Evolutionary conservation across 1,140 invertebrate species (phyloP), one percentile per base, ranked within the genome.

Genomic region (Leptinotarsa undecemlineata): DNA sequence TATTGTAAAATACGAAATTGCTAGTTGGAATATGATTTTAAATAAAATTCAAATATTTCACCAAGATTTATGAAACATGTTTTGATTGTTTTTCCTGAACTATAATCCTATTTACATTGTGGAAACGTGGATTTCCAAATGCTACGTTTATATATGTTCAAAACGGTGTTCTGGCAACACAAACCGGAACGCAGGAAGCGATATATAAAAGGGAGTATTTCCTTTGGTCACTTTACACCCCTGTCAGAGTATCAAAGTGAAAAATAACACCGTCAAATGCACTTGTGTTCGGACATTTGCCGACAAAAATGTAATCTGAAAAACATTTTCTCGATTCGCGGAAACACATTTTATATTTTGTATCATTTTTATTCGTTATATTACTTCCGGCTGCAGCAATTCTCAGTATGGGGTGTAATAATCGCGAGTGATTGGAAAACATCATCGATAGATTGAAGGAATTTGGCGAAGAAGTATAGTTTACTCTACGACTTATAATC

Each of bases 191-290:
- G 21, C 48, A 19, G 57, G 21, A 60, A 71, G 21, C 48, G 21
- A 71, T 71, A 72, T 74, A 74, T 72, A 74, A 77, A 74, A 73
- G 72, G 76, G 69, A 73, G 47, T 15, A 21, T 78, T 77, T 80
- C 77, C 78, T 81, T 78, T 79, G 80, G 80, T 81, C 80, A 81
- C 74, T 81, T 80, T 77, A 76, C 80, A 78, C 80, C 80, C 80
- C 79, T 76, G 80, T 81, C 80, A 80, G 80, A 81, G 80, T 79
- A 80, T 81, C 80, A 78, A 80, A 81, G 76, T 81, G 80, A 81
- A 81, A 81, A 81, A 81, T 81, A 77, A 74, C 80, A 79, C 79
- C 80, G 80, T 80, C 80, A 81, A 73, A 73, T 76, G 72, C 80
- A 81, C 80, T 77, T 80, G 80, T 61, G 57, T 60, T 71, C 69